Conservation (phyloP, 2,113 vertebrate genomes). For the Podocnemis expansa region DNA sequence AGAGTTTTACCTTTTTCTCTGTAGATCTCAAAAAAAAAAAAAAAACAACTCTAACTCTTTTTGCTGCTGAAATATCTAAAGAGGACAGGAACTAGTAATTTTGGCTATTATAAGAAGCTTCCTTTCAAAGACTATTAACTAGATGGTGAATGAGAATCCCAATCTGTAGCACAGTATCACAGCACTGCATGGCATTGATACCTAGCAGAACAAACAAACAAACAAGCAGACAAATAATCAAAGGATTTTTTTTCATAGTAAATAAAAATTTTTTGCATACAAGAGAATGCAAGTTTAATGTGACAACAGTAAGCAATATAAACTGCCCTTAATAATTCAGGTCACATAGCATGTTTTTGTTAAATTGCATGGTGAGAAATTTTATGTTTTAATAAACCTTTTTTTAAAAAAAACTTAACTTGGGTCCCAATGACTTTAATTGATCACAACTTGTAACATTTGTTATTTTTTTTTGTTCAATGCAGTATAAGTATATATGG, state of each 20-base stretch:
- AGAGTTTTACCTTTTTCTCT: background rate
- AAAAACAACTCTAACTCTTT: rapidly evolving
- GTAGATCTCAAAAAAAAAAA: background rate
- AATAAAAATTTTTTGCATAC: background rate
- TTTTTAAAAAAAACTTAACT: background rate
- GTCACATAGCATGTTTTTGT: background rate
- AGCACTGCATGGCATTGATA: background rate
- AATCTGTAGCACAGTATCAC: background rate
- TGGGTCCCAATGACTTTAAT: background rate
- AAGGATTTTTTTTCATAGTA: conserved; percentile 3
- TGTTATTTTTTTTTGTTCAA: background rate
- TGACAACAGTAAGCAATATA: background rate
- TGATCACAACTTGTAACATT: background rate
- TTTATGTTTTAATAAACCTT: background rate
- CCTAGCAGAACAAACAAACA: conserved; percentile 8
- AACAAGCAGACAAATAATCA: background rate
- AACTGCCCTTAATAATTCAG: background rate
- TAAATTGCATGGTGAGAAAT: background rate
- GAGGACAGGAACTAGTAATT: background rate
- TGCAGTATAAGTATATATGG: background rate
- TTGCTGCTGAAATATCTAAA: background rate
- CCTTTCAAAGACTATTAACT: background rate
- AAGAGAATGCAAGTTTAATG: background rate
- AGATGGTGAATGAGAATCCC: background rate
- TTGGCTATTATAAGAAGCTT: background rate